Conservation (phyloP, 1,140 invertebrate species). For the Brachystomella parvula region DNA sequence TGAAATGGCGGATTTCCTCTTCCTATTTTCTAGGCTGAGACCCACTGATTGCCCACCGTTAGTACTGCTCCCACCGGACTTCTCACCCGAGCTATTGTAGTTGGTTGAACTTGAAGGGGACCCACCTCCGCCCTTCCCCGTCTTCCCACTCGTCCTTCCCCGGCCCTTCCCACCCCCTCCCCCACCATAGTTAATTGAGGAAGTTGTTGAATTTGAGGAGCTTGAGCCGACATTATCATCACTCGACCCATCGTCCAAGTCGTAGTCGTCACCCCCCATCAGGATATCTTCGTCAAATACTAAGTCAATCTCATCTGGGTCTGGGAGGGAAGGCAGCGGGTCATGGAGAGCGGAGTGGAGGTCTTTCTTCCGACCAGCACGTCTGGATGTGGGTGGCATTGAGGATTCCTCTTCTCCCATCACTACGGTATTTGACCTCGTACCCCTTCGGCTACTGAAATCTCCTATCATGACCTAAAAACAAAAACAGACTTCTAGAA, state of each 20-base stretch:
- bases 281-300: constrained; percentile 37
- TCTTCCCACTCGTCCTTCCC: constrained; percentile 20
- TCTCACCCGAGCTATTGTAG: constrained; percentile 16
- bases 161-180: not conserved
- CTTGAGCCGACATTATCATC: constrained; percentile 32
- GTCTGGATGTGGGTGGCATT: not conserved
- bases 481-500: not conserved
- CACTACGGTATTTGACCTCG: not conserved
- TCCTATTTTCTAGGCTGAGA: no score
- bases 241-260: constrained; percentile 26
- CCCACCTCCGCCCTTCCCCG: constrained; percentile 9
- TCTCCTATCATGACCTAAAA: not conserved
- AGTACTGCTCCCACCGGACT: constrained; percentile 1
- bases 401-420: not conserved
- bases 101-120: constrained; percentile 3
- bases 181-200: constrained; percentile 22
- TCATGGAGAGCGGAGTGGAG: not conserved
- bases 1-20: constrained; percentile 60
- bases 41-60: no score
- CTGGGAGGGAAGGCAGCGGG: constrained; percentile 3
- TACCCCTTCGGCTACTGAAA: not conserved
- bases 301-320: constrained; percentile 22
- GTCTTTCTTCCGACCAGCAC: not conserved
- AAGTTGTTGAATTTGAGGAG: constrained; percentile 32
- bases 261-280: constrained; percentile 26